Evolutionary conservation across 2,888 invertebrate species (phyloP).

Genomic region (Oscheius onirici): DNA sequence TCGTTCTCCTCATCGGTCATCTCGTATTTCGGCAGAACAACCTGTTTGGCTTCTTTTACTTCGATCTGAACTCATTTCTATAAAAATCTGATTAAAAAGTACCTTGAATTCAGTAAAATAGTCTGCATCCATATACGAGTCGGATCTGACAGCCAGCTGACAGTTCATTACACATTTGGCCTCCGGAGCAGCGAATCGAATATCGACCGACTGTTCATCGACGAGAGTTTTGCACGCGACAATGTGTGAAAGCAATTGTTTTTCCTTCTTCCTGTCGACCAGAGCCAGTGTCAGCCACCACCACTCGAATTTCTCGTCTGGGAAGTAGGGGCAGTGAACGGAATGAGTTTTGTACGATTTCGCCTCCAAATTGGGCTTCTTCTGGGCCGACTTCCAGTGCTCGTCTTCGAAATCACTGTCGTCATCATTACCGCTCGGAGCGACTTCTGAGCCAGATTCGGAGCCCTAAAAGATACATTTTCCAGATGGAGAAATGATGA

Average conservation of each 20-base stretch:
- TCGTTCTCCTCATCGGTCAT: constrained; percentile 71
- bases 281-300: constrained; percentile 94
- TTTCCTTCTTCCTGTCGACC: constrained; percentile 81
- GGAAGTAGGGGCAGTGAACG: constrained; percentile 96
- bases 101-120: constrained; percentile 90
- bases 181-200: constrained; percentile 94
- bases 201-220: constrained; percentile 81
- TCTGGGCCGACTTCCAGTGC: constrained; percentile 41
- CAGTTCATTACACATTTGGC: constrained; percentile 85
- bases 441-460: constrained; percentile 58
- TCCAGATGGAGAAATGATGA: too few relatives aligned
- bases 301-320: constrained; percentile 94
- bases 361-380: constrained; percentile 74
- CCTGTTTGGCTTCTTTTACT: constrained; percentile 86
- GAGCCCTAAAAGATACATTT: constrained; percentile 75
- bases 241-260: constrained; percentile 89
- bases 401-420: constrained; percentile 58
- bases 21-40: constrained; percentile 75
- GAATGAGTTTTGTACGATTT: constrained; percentile 91
- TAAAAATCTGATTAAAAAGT: background rate
- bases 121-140: constrained; percentile 96
- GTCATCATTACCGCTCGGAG: constrained; percentile 35
- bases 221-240: constrained; percentile 92
- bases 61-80: constrained; percentile 84
- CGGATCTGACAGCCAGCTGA: constrained; percentile 88